Conservation (phyloP, 2,888 invertebrate genomes). For the Epinotia demarniana region DNA sequence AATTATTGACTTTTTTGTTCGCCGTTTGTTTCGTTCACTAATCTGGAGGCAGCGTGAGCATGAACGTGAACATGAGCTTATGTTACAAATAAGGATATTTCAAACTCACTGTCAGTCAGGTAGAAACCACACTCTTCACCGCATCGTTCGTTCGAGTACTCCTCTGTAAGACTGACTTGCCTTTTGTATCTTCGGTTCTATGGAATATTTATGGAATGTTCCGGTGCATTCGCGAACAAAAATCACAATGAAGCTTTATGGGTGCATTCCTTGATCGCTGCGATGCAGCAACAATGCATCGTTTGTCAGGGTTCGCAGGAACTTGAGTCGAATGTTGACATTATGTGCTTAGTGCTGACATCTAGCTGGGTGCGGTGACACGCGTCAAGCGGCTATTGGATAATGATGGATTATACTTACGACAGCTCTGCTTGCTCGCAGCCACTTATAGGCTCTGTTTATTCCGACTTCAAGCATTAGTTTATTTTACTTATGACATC, state of each 20-base stretch:
- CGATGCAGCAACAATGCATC: conserved; percentile 70
- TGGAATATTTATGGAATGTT: conserved; percentile 63
- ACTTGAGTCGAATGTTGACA: conserved; percentile 60
- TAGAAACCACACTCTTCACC: conserved; percentile 47
- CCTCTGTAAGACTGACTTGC: conserved; percentile 51
- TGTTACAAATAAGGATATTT: conserved; percentile 35
- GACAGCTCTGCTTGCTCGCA: conserved; percentile 25
- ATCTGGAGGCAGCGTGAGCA: conserved; percentile 15
- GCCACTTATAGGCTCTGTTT: conserved; percentile 22
- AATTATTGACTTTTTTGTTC: conserved; percentile 20
- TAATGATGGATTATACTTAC: conserved; percentile 40
- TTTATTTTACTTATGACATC: conserved; percentile 42
- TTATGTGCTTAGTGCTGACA: conserved; percentile 42
- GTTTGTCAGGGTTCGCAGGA: conserved; percentile 78
- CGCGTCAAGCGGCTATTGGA: conserved; percentile 36
- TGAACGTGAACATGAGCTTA: conserved; percentile 29
- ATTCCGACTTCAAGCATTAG: conserved; percentile 14
- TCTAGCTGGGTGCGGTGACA: conserved; percentile 41
- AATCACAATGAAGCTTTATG: conserved; percentile 76
- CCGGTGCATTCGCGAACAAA: conserved; percentile 58
- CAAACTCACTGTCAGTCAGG: conserved; percentile 46
- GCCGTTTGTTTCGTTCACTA: background rate
- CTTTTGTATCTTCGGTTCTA: conserved; percentile 65
- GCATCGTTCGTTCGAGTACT: conserved; percentile 56
- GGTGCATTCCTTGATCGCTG: conserved; percentile 62